phyloP scores from a whole-genome alignment of 1,140 invertebrate genomes.

The Drosophila lini region DNA sequence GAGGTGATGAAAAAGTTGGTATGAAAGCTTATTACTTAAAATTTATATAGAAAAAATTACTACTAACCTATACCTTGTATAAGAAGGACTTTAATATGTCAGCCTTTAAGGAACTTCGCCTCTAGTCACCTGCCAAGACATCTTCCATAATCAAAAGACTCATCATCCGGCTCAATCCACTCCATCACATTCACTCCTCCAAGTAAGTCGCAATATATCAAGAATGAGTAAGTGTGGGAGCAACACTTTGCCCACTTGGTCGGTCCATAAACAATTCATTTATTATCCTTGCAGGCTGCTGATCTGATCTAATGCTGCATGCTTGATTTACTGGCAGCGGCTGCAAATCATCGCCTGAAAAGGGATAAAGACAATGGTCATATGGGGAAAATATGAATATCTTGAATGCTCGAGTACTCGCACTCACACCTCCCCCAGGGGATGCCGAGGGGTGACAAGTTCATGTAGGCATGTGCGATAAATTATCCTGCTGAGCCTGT shows the following conservation, averaged over 20 bases:
- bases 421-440: neutral
- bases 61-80: neutral
- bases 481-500: slow-evolving; percentile 63
- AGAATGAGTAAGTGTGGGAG: neutral
- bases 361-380: slow-evolving; percentile 72
- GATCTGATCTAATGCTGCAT: slow-evolving; percentile 76
- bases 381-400: slow-evolving; percentile 63
- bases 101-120: neutral
- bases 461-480: slow-evolving; percentile 83
- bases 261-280: slow-evolving; percentile 81
- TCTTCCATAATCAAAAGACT: slow-evolving; percentile 9
- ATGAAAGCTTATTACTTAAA: neutral
- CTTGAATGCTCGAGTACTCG: slow-evolving; percentile 7
- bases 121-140: neutral
- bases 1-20: slow-evolving; percentile 11
- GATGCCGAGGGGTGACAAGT: slow-evolving; percentile 33
- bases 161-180: slow-evolving; percentile 2
- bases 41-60: too few relatives aligned
- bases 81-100: neutral
- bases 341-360: slow-evolving; percentile 80
- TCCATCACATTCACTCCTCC: slow-evolving; percentile 11
- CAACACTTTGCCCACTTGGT: slow-evolving; percentile 42
- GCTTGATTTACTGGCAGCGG: slow-evolving; percentile 83
- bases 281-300: slow-evolving; percentile 72
- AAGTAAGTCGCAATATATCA: slow-evolving; percentile 45